Percentiles rank a stretch among this genome's conserved stretches.
These are phyloP conservation scores for Sipha maydis DNA, from an alignment of 2,888 invertebrate species.

Conservation along the genomic window DNA sequence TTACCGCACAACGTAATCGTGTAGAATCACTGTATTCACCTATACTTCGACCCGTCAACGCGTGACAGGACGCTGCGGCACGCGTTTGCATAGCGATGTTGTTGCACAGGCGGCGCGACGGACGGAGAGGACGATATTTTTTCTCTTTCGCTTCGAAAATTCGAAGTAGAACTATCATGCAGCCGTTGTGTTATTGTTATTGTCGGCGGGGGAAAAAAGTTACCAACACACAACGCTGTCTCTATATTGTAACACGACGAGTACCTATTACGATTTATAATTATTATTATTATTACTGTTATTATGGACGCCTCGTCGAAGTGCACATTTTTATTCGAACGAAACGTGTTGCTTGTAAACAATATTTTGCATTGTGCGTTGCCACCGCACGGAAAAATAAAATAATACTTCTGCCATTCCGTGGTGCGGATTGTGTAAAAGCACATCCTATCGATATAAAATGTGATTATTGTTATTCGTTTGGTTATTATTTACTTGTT, in stretches of 20 bases:
- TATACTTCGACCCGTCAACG: neutral
- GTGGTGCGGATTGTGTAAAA: neutral
- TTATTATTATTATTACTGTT: no score
- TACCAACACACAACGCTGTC: neutral
- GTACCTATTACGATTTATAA: no score
- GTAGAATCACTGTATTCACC: neutral
- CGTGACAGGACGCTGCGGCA: neutral
- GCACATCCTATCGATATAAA: neutral
- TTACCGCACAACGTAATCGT: neutral
- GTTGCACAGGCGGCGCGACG: neutral
- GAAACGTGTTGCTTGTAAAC: neutral
- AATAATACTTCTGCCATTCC: neutral
- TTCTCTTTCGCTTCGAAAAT: neutral
- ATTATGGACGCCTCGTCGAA: neutral
- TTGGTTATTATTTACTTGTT: neutral
- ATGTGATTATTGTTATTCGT: neutral
- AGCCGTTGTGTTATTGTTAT: neutral
- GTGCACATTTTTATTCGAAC: neutral
- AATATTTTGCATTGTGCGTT: neutral
- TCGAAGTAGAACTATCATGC: neutral
- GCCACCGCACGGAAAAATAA: neutral
- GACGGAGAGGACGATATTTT: neutral
- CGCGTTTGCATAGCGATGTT: neutral
- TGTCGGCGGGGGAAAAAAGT: neutral
- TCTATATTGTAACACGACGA: neutral